phyloP scores from a whole-genome alignment of 2,797 vertebrate genomes.

The Sparus aurata region DNA sequence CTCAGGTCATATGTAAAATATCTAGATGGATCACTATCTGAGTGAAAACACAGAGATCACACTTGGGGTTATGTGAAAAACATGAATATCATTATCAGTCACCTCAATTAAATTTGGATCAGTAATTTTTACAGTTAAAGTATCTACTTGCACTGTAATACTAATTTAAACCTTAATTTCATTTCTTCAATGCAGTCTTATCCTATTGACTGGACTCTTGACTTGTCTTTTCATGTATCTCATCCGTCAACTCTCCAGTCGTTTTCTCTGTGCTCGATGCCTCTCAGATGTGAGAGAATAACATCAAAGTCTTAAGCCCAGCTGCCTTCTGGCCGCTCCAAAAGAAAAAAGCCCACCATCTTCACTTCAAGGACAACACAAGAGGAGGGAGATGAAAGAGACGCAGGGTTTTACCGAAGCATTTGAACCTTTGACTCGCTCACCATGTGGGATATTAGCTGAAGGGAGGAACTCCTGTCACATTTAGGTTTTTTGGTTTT shows the following conservation, averaged over 20 bases:
- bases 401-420: background rate
- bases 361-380: slow-evolving; percentile 44
- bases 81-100: background rate
- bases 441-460: slow-evolving; percentile 1
- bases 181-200: background rate
- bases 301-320: slow-evolving; percentile 46
- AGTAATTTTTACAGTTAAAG: background rate
- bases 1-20: too few species aligned
- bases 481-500: slow-evolving; percentile 17
- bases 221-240: slow-evolving; percentile 14
- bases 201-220: slow-evolving; percentile 15
- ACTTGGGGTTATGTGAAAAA: too few species aligned
- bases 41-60: too few species aligned
- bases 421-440: slow-evolving; percentile 49
- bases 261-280: slow-evolving; percentile 39
- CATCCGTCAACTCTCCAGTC: slow-evolving; percentile 22
- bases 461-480: background rate
- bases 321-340: slow-evolving; percentile 31
- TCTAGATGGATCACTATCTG: too few species aligned
- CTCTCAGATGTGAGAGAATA: slow-evolving; percentile 51
- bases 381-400: slow-evolving; percentile 47
- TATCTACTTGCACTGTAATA: background rate
- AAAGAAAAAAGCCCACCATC: slow-evolving; percentile 32
- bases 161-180: background rate
- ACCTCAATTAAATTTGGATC: background rate